These are phyloP conservation scores for Lacerta agilis DNA, from an alignment of 2,797 vertebrate species.

Conservation along the genomic window DNA sequence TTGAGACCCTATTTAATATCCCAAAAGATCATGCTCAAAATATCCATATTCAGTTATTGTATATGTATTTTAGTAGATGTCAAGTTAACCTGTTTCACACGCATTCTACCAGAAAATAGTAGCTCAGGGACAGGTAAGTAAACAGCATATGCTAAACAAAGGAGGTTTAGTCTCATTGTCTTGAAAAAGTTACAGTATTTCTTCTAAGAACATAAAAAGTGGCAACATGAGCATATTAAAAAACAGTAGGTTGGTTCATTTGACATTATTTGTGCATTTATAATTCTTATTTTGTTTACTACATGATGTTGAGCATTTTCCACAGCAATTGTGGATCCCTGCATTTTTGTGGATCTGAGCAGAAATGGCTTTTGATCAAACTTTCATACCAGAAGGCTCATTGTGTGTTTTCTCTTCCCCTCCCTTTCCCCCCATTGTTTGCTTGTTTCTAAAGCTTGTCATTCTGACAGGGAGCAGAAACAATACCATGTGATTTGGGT, in stretches of 20 bases:
- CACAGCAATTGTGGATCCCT: neutral
- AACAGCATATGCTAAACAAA: neutral
- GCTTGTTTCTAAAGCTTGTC: slow-evolving; percentile 23
- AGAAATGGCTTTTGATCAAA: slow-evolving; percentile 2
- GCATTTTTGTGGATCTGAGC: slow-evolving; percentile 1
- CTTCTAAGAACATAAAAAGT: neutral
- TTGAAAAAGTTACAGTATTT: neutral
- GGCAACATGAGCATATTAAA: neutral
- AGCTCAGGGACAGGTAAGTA: neutral
- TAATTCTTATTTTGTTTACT: fast-evolving
- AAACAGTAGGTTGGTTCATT: neutral
- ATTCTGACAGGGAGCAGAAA: neutral
- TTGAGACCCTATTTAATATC: neutral
- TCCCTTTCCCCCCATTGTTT: slow-evolving; percentile 1
- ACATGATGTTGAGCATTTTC: neutral
- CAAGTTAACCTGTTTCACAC: no score
- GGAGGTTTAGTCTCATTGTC: neutral
- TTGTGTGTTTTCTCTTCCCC: neutral
- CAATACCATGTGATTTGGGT: neutral
- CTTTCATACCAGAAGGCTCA: slow-evolving; percentile 20
- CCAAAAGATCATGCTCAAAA: neutral
- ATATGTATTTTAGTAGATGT: neutral
- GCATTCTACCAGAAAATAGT: neutral
- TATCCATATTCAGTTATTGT: neutral
- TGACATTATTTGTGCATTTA: neutral